Conservation (phyloP, 30 jellyfish, hydroid and myxozoan genomes). For the Mastigias papua region DNA sequence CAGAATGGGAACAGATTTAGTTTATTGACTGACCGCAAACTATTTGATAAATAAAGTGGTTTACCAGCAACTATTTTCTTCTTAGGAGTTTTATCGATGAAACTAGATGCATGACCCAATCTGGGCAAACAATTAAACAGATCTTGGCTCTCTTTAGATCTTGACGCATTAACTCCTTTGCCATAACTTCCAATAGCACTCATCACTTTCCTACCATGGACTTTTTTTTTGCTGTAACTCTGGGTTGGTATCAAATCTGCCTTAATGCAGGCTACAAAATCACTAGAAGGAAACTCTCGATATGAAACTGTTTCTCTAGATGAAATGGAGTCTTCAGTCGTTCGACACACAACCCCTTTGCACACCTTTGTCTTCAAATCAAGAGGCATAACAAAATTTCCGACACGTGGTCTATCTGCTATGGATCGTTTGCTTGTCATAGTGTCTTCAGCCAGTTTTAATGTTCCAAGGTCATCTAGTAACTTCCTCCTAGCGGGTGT, state of each 20-base stretch:
- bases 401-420: slow-evolving; percentile 17
- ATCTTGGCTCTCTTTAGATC: neutral
- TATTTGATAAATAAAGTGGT: slow-evolving; percentile 8
- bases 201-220: neutral
- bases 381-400: slow-evolving; percentile 29
- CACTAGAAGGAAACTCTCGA: neutral
- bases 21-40: slow-evolving; percentile 9
- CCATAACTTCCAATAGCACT: neutral
- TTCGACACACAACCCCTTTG: slow-evolving; percentile 48
- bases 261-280: neutral
- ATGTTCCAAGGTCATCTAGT: slow-evolving; percentile 8
- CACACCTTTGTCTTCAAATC: slow-evolving; percentile 20
- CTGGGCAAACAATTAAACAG: neutral
- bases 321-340: neutral
- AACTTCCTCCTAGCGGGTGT: neutral
- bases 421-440: neutral
- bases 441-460: neutral
- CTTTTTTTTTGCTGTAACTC: neutral
- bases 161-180: neutral
- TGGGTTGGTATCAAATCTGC: neutral
- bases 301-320: neutral
- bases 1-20: slow-evolving; percentile 33
- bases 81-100: slow-evolving; percentile 2
- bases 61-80: slow-evolving; percentile 29
- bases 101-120: neutral